Evolutionary conservation across 1,140 invertebrate genomes (phyloP), one percentile per base, ranked within the genome.

Genomic region (Caenorhabditis remanei): DNA sequence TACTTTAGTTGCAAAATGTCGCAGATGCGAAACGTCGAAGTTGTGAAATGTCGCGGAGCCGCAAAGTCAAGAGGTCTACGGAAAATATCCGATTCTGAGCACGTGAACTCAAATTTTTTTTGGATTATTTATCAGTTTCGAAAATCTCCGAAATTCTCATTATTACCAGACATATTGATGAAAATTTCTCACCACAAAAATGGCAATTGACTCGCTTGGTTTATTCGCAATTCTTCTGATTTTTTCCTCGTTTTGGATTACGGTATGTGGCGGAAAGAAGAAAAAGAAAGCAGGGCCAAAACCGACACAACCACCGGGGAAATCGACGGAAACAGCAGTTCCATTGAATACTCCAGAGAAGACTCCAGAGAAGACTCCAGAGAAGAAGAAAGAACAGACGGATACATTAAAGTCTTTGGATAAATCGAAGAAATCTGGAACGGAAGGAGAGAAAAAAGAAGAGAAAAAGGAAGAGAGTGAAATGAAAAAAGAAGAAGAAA

Each of bases 221-320:
- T 65, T 65, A 14, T 40, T 41, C 63, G 24, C 24, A 32, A 40
- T 41, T 40, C 32, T 65, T 40, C 32, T 65, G 32, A 41, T 41
- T 9, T 14, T 65, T 19, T 65, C 63, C 9, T 41, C 13, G 9
- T 41, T 65, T 14, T 65, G 24, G 63, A 41, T 65, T 65, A 65
- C 40, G 40, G 63, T 65, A 65, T 65, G 63, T 32, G 40, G 63
- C 11, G 63, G 13, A 41, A 65, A 65, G 63, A 65, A 65, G 19
- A 65, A 65, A 19, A 41, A 41, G 19, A 41, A 65, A 32, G 32
- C 32, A 32, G 32, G 32, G 32, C 58, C 58, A 61, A 41, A 41
- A 32, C 8, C 9, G 32, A 2, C 32, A 32, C 32, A 43, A n/a
- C 67, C 43, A 46, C 67, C 67, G 5, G 67, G 67, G 46, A 71